A percentile compares a stretch with the other conserved stretches of the same genome.
Conservation (phyloP, 1,140 invertebrate species). For the Marisa cornuarietis region DNA sequence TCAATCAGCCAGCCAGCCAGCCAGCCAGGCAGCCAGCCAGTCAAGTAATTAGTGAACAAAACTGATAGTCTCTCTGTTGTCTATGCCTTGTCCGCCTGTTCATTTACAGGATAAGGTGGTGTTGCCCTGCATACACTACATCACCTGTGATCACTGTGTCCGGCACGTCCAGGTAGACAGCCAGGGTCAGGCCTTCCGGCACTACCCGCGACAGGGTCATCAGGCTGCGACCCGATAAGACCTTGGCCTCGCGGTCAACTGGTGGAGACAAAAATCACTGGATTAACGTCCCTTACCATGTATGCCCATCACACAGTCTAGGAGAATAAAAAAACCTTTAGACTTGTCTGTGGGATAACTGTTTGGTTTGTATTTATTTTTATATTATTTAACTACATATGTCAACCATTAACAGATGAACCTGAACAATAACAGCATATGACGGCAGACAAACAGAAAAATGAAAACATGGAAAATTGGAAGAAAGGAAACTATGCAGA, state of each 20-base stretch:
- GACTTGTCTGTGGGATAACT: neutral
- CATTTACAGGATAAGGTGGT: too few species aligned
- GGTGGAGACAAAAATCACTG: constrained; percentile 11
- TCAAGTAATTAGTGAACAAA: too few species aligned
- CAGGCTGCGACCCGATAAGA: constrained; percentile 58
- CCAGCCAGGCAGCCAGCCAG: too few species aligned
- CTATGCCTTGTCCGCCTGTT: too few species aligned
- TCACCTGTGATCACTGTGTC: constrained; percentile 61
- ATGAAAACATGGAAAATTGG: neutral
- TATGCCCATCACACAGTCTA: too few species aligned
- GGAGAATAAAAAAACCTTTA: too few species aligned
- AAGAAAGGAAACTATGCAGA: neutral
- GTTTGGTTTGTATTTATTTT: neutral
- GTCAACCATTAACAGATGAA: neutral
- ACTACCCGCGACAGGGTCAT: constrained; percentile 55
- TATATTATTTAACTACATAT: neutral
- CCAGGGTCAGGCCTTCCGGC: constrained; percentile 61
- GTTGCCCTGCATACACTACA: too few species aligned
- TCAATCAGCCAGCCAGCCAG: too few species aligned
- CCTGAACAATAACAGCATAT: too few species aligned
- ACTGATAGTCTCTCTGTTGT: too few species aligned
- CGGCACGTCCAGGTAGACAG: constrained; percentile 62
- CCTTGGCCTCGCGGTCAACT: constrained; percentile 61
- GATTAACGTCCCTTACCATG: too few species aligned
- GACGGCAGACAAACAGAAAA: neutral